These are phyloP conservation scores for Spodoptera litura DNA, from an alignment of 1,140 invertebrate genomes.

Conservation along the genomic window DNA sequence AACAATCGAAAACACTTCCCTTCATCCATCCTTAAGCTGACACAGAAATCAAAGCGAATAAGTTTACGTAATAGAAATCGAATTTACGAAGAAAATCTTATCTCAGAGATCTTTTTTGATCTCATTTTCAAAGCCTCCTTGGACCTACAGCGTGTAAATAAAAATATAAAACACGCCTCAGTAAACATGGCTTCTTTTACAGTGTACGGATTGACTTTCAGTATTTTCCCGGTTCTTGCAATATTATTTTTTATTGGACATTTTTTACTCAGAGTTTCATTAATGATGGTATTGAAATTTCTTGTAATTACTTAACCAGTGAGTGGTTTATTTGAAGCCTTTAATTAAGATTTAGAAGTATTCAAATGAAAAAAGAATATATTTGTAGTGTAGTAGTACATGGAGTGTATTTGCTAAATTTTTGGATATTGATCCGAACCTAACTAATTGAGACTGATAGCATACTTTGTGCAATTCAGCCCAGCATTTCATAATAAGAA, in stretches of 20 bases:
- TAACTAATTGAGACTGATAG: no score
- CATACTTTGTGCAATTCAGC: no score
- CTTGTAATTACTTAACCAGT: no score
- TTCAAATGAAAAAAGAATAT: no score
- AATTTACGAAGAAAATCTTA: slow-evolving; percentile 4
- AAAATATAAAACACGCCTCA: neutral
- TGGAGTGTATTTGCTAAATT: no score
- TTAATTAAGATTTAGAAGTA: no score
- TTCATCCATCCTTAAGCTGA: neutral
- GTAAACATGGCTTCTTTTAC: neutral
- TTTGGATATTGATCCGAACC: no score
- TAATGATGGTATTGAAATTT: neutral
- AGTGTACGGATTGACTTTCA: neutral
- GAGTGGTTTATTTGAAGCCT: no score
- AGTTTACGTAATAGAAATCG: neutral
- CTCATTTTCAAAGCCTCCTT: neutral
- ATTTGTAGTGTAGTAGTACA: no score
- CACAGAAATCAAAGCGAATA: neutral
- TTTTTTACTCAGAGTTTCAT: neutral
- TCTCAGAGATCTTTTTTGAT: neutral
- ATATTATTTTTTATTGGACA: slow-evolving; percentile 13
- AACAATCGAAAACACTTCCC: neutral
- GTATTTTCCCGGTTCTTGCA: neutral
- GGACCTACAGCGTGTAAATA: neutral
- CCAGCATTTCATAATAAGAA: no score